Conservation (phyloP, 2,888 invertebrate species). For the Drosophila affinis region DNA sequence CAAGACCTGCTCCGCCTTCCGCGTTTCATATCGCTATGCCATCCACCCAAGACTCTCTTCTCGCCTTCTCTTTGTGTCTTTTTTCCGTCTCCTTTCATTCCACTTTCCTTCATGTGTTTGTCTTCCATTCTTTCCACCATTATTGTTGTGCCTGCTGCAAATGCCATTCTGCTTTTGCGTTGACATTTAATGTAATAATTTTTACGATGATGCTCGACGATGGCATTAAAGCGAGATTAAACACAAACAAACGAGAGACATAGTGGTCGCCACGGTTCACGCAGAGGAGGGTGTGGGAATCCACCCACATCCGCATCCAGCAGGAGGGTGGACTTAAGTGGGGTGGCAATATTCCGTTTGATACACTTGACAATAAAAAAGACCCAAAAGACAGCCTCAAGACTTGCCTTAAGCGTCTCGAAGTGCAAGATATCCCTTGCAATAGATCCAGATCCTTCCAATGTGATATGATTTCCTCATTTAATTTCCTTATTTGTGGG, state of each 20-base stretch:
- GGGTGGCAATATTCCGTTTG: constrained; percentile 43
- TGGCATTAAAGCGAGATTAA: constrained; percentile 77
- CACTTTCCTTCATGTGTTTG: constrained; percentile 13
- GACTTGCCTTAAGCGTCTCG: neutral
- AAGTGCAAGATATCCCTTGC: neutral
- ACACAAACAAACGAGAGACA: constrained; percentile 72
- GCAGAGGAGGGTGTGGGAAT: neutral
- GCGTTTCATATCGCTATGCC: neutral
- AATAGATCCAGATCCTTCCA: neutral
- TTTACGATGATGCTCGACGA: constrained; percentile 77
- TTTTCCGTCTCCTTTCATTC: neutral
- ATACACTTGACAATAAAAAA: constrained; percentile 69
- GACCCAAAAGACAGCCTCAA: constrained; percentile 21
- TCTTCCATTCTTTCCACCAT: constrained; percentile 9
- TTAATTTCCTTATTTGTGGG: too few relatives aligned
- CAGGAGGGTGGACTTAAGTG: neutral
- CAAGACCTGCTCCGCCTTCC: constrained; percentile 37
- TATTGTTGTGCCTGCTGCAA: neutral
- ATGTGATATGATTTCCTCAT: too few relatives aligned
- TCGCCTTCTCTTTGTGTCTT: constrained; percentile 26
- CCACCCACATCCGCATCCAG: constrained; percentile 5
- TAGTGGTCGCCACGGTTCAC: constrained; percentile 23
- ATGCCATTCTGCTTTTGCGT: constrained; percentile 48
- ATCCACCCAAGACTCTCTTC: constrained; percentile 24
- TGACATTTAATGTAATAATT: constrained; percentile 78